These are phyloP conservation scores for Odontothrips loti DNA, from an alignment of 2,888 invertebrate species.

Conservation along the genomic window DNA sequence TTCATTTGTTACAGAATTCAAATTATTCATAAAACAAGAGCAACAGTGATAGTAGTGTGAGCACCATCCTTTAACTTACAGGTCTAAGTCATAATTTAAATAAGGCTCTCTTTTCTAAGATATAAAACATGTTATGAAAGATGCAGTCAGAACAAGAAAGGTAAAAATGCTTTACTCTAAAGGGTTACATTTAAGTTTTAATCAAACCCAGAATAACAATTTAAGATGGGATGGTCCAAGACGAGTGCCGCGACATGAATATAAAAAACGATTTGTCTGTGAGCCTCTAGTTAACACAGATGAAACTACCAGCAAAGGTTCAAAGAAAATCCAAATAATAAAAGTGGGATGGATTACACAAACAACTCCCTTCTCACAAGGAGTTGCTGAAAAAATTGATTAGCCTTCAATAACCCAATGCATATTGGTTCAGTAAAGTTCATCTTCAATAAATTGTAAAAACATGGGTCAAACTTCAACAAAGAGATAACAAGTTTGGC, in stretches of 20 bases:
- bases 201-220: neutral
- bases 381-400: no score
- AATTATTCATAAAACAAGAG: neutral
- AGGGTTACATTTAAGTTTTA: neutral
- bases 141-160: conserved; percentile 17
- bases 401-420: no score
- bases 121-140: neutral
- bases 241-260: neutral
- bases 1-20: neutral
- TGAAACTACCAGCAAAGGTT: no score
- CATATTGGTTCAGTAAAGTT: no score
- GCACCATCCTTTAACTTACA: neutral
- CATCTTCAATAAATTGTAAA: no score
- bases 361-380: no score
- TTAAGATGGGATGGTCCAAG: neutral
- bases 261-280: no score
- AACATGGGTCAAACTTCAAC: no score
- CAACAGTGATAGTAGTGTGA: neutral
- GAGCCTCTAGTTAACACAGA: no score
- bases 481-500: no score
- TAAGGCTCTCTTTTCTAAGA: neutral
- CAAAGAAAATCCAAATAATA: no score
- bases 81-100: conserved; percentile 2
- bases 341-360: no score
- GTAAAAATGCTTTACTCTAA: neutral